Conservation (phyloP, 1,140 invertebrate genomes). For the Zaprionus vittiger region DNA sequence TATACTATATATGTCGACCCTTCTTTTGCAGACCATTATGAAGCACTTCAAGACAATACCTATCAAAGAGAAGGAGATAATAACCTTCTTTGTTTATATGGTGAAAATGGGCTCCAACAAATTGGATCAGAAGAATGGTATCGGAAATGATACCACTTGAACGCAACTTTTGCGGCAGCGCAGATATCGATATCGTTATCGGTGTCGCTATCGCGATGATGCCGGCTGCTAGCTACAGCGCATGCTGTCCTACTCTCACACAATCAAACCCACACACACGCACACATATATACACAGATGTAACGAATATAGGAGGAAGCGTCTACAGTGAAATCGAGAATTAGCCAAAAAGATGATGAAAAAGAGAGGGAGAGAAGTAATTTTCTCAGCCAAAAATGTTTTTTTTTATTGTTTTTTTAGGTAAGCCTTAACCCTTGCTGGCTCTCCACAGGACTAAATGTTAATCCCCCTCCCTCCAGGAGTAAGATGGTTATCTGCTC, state of each 20-base stretch:
- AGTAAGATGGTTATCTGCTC: neutral
- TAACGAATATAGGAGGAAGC: neutral
- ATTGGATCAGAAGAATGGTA: conserved; percentile 94
- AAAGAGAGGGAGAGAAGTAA: neutral
- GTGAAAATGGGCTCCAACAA: conserved; percentile 97
- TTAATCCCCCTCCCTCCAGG: neutral
- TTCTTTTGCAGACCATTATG: conserved; percentile 90
- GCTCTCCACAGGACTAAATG: neutral
- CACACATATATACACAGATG: neutral
- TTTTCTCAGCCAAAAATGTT: neutral
- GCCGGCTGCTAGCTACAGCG: conserved; percentile 38
- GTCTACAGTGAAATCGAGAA: conserved; percentile 40
- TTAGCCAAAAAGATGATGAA: conserved; percentile 10
- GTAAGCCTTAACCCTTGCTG: neutral
- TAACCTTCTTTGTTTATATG: conserved; percentile 98
- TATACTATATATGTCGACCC: neutral
- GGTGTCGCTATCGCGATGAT: conserved; percentile 37
- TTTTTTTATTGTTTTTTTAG: neutral
- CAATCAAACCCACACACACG: conserved; percentile 23
- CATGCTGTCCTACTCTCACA: conserved; percentile 32
- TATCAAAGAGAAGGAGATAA: conserved; percentile 96
- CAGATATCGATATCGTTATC: conserved; percentile 33
- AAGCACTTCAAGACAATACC: conserved; percentile 98
- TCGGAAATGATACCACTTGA: conserved; percentile 82
- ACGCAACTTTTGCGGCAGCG: conserved; percentile 40